These are phyloP conservation scores for Tanypteryx hageni DNA, from an alignment of 2,888 invertebrate genomes.

Conservation along the genomic window DNA sequence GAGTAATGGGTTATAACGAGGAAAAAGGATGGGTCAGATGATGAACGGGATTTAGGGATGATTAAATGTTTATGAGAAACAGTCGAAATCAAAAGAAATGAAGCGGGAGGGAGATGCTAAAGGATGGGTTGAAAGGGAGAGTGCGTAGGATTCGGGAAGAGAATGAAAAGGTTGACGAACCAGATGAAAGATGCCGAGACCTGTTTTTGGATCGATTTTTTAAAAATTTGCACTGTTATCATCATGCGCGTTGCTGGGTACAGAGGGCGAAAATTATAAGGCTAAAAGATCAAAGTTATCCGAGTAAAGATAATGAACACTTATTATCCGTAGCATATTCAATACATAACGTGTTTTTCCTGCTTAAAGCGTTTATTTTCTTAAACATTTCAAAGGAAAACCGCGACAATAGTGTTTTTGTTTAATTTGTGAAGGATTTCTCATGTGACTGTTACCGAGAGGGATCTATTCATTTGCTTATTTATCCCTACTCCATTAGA, in stretches of 20 bases:
- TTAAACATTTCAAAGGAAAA: neutral
- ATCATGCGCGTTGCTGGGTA: neutral
- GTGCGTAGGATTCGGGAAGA: neutral
- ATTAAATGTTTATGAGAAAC: constrained; percentile 32
- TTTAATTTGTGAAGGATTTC: no score
- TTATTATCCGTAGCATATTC: neutral
- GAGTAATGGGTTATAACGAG: constrained; percentile 20
- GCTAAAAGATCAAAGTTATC: neutral
- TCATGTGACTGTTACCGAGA: no score
- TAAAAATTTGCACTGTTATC: neutral
- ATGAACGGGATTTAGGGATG: neutral
- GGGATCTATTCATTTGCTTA: no score
- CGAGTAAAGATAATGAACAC: neutral
- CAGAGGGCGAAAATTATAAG: neutral
- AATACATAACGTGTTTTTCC: neutral
- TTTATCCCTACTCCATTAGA: no score
- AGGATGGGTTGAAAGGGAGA: neutral
- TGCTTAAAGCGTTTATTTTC: neutral
- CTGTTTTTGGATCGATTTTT: neutral
- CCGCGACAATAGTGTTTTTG: no score
- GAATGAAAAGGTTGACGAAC: neutral
- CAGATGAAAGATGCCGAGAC: neutral
- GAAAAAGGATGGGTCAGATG: neutral
- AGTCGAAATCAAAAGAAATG: neutral
- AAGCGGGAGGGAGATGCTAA: neutral